phyloP scores from a whole-genome alignment of 1,140 invertebrate species.

The Sinella curviseta region DNA sequence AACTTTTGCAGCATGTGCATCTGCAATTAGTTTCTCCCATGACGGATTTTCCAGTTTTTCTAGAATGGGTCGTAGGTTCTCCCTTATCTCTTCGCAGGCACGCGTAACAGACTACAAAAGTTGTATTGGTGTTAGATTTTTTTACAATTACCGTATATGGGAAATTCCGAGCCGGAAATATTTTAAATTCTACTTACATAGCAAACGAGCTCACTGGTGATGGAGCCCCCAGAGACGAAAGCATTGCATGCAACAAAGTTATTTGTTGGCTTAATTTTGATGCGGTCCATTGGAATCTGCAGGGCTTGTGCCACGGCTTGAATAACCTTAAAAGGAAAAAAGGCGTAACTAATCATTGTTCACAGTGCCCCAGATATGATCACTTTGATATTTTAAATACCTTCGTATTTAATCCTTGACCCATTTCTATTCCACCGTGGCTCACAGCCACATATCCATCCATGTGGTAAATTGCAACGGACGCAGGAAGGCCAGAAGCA shows the following conservation, averaged over 20 bases:
- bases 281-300: conserved; percentile 68
- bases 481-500: conserved; percentile 51
- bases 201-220: conserved; percentile 69
- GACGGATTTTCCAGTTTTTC: conserved; percentile 61
- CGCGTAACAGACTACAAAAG: conserved; percentile 7
- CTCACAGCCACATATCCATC: conserved; percentile 65
- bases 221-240: conserved; percentile 68
- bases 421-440: conserved; percentile 71
- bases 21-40: conserved; percentile 68
- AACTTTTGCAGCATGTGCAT: conserved; percentile 62
- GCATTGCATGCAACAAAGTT: conserved; percentile 66
- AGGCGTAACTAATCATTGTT: background rate
- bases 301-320: conserved; percentile 75
- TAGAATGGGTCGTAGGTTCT: conserved; percentile 64
- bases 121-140: no score
- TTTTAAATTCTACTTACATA: conserved; percentile 60
- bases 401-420: conserved; percentile 69
- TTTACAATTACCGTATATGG: no score
- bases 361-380: background rate
- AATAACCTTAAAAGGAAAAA: conserved; percentile 60
- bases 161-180: no score
- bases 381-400: conserved; percentile 41
- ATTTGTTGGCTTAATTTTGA: conserved; percentile 68
- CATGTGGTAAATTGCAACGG: conserved; percentile 62
- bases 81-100: conserved; percentile 20